Percentiles rank a stretch among this genome's conserved stretches.
phyloP scores from a whole-genome alignment of 2,113 vertebrate species.

The Felis catus region DNA sequence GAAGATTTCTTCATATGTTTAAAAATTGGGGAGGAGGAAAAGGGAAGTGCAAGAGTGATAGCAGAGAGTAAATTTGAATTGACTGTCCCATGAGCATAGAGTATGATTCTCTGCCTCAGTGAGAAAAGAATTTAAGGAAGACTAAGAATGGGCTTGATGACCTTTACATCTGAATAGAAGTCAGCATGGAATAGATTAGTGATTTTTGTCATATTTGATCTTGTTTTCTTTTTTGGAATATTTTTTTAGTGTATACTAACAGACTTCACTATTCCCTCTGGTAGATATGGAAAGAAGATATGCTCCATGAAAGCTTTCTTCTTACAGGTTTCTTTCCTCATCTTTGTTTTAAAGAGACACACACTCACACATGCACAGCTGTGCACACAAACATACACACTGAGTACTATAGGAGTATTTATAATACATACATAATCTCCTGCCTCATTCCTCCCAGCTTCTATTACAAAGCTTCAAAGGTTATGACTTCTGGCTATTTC shows the following conservation, averaged over 20 bases:
- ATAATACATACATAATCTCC: too few relatives aligned
- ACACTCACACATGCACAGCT: not conserved
- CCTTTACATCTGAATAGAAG: not conserved
- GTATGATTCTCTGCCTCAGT: not conserved
- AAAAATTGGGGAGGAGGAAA: not conserved
- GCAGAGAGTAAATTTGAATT: not conserved
- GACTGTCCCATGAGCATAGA: not conserved
- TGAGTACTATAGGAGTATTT: not conserved
- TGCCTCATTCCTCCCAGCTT: not conserved
- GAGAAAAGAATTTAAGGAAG: not conserved
- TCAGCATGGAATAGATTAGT: not conserved
- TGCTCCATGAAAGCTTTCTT: not conserved
- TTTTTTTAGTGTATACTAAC: not conserved
- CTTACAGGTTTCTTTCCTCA: not conserved
- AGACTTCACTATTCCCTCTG: not conserved
- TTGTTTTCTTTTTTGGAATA: not conserved
- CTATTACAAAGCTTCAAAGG: not conserved
- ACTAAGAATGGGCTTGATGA: not conserved
- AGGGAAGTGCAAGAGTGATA: not conserved
- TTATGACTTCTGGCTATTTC: not conserved
- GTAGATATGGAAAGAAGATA: not conserved
- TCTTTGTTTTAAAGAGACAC: not conserved
- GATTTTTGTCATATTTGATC: not conserved
- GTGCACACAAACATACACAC: rapidly evolving
- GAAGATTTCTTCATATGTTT: not conserved